A percentile compares a stretch with the other conserved stretches of the same genome.
Conservation (phyloP, 92 coral and sea anemone species). For the Zoanthus sansibaricus region DNA sequence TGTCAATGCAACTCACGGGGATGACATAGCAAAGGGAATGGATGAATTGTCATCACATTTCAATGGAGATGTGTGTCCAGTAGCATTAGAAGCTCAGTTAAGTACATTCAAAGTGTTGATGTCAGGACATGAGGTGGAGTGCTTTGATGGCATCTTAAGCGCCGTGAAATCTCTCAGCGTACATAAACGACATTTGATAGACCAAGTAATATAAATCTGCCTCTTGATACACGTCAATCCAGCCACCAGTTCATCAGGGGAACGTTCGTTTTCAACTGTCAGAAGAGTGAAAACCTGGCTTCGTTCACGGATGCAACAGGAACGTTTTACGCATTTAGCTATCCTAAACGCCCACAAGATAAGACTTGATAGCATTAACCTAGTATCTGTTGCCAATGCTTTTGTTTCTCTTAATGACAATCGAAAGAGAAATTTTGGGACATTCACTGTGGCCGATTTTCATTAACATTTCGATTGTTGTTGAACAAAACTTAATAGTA, state of each 20-base stretch:
- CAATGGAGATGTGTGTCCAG: slow-evolving; percentile 49
- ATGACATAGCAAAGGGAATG: slow-evolving; percentile 49
- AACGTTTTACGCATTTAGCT: slow-evolving; percentile 58
- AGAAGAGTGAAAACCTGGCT: slow-evolving; percentile 68
- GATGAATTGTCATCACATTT: slow-evolving; percentile 50
- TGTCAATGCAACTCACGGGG: slow-evolving; percentile 35
- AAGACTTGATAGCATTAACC: slow-evolving; percentile 43
- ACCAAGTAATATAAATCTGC: slow-evolving; percentile 53
- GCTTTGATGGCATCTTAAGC: slow-evolving; percentile 46
- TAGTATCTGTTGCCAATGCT: slow-evolving; percentile 56
- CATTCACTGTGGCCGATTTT: slow-evolving; percentile 48
- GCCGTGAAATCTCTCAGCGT: no score
- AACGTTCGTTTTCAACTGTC: slow-evolving; percentile 65
- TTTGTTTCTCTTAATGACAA: slow-evolving; percentile 55
- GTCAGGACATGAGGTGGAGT: slow-evolving; percentile 21
- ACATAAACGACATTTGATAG: slow-evolving; percentile 45
- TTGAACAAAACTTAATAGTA: neutral
- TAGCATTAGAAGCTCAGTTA: slow-evolving; percentile 47
- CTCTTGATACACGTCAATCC: slow-evolving; percentile 61
- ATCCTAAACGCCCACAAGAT: slow-evolving; percentile 59
- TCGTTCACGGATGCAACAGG: slow-evolving; percentile 63
- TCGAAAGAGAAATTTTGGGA: slow-evolving; percentile 55
- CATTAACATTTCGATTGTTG: neutral
- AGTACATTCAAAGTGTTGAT: slow-evolving; percentile 57
- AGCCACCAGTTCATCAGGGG: slow-evolving; percentile 68